phyloP scores from a whole-genome alignment of 1,140 invertebrate genomes.

The Penaeus chinensis region DNA sequence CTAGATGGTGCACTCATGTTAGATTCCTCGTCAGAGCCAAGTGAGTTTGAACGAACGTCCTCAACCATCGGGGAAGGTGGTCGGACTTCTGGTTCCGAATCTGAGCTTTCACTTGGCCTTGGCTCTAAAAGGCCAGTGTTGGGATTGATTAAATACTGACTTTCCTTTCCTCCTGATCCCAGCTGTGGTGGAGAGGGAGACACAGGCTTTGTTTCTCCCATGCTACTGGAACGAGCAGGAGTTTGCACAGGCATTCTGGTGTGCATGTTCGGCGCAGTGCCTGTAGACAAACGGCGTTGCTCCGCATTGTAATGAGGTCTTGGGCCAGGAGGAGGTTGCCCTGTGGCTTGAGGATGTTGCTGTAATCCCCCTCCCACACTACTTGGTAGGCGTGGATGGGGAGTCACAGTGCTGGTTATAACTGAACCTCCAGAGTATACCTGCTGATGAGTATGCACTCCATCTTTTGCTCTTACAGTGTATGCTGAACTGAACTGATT shows the following conservation, averaged over 20 bases:
- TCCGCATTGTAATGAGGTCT: conserved; percentile 29
- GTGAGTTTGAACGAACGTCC: conserved; percentile 71
- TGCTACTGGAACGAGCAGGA: background rate
- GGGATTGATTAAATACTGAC: conserved; percentile 87
- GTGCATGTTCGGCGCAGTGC: background rate
- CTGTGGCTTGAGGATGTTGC: conserved; percentile 60
- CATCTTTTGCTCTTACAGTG: conserved; percentile 55
- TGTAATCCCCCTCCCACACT: conserved; percentile 49
- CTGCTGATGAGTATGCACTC: conserved; percentile 62
- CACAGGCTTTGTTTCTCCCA: conserved; percentile 23
- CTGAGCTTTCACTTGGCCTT: conserved; percentile 71
- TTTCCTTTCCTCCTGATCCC: conserved; percentile 68
- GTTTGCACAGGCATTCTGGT: conserved; percentile 33
- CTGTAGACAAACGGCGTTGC: conserved; percentile 6
- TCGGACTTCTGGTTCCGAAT: conserved; percentile 64
- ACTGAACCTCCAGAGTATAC: conserved; percentile 63
- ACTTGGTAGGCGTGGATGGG: conserved; percentile 47
- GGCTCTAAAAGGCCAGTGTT: conserved; percentile 87
- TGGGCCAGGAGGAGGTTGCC: conserved; percentile 52
- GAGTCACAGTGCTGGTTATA: conserved; percentile 59
- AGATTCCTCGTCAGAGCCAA: conserved; percentile 70
- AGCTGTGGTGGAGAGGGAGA: conserved; percentile 43
- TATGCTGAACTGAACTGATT: conserved; percentile 38
- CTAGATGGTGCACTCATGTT: conserved; percentile 60
- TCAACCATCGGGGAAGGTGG: conserved; percentile 65